These are phyloP conservation scores for Psophia crepitans DNA, from an alignment of 2,113 vertebrate species.

Conservation along the genomic window DNA sequence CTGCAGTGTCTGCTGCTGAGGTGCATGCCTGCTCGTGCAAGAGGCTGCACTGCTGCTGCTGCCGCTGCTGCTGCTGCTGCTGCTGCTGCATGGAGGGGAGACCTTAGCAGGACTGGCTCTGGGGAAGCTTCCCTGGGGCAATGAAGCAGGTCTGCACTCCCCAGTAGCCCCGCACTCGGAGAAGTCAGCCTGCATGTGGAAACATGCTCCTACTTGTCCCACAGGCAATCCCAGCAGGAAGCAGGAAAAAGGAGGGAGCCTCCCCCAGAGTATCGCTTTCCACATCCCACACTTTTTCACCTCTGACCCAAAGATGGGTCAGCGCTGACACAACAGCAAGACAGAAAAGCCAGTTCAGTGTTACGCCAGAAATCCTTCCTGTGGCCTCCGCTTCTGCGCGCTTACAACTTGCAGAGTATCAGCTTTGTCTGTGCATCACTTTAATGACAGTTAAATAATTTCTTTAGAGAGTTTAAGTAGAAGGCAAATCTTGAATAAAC, in stretches of 20 bases:
- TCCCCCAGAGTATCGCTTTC: not conserved
- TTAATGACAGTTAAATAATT: not conserved
- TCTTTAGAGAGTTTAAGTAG: not conserved
- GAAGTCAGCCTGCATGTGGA: not conserved
- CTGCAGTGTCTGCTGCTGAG: fast-evolving
- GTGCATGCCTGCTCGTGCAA: not conserved
- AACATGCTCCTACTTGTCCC: not conserved
- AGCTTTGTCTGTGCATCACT: not conserved
- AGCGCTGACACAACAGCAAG: not conserved
- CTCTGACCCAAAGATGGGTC: not conserved
- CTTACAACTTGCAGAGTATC: not conserved
- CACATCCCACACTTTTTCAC: not conserved
- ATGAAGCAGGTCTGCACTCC: not conserved
- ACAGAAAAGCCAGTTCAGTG: not conserved
- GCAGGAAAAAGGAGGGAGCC: not conserved
- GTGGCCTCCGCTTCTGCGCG: not conserved
- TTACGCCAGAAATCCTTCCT: not conserved
- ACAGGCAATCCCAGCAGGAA: not conserved
- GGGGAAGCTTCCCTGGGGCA: not conserved
- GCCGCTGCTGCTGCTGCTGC: not conserved
- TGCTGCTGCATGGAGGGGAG: not conserved
- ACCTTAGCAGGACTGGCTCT: not conserved
- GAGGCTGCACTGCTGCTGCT: not conserved
- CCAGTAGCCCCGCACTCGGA: fast-evolving
- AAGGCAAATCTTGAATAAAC: not conserved